A percentile compares a stretch with the other conserved stretches of the same genome.
These are phyloP conservation scores for Melopsittacus undulatus DNA, from an alignment of 2,797 vertebrate species.

Conservation along the genomic window DNA sequence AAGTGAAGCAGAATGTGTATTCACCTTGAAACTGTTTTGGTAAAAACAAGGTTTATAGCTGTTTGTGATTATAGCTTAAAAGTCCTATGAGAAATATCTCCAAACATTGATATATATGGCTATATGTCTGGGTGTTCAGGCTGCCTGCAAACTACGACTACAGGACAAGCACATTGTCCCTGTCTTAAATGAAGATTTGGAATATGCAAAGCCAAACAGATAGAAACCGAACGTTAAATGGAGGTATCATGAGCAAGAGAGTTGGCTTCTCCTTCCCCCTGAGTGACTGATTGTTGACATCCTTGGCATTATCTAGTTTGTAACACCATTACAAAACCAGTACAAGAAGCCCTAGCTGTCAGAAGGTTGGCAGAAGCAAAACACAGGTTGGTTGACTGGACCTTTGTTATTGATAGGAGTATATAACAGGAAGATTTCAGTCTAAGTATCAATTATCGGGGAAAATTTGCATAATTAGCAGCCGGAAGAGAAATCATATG, in stretches of 20 bases:
- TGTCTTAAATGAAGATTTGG: background rate
- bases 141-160: background rate
- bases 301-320: background rate
- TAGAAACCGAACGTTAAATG: background rate
- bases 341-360: background rate
- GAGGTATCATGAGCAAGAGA: background rate
- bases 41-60: background rate
- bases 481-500: background rate
- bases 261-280: background rate
- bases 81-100: background rate
- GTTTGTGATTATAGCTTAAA: background rate
- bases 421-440: background rate
- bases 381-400: background rate
- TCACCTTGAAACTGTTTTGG: background rate
- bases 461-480: background rate
- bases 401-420: background rate
- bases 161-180: background rate
- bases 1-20: background rate
- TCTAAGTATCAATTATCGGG: background rate
- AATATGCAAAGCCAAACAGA: background rate
- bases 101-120: background rate
- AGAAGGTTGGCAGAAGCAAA: background rate
- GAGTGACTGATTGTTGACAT: background rate
- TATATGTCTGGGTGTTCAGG: background rate
- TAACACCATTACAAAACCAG: background rate